Conservation (phyloP, 2,797 vertebrate genomes). For the Pipistrellus pipistrellus region DNA sequence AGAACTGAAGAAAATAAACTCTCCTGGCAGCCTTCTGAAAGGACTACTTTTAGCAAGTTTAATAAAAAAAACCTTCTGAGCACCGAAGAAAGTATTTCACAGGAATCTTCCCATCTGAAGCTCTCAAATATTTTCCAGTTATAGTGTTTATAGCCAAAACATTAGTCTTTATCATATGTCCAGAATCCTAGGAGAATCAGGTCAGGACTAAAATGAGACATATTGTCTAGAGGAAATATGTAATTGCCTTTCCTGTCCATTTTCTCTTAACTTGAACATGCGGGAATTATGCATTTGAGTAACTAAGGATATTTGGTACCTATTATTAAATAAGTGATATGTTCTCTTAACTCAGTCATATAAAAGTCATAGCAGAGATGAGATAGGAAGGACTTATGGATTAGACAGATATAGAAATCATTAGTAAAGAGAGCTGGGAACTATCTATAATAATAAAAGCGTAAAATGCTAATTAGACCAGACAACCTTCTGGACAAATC, state of each 20-base stretch:
- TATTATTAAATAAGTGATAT: not conserved
- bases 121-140: conserved; percentile 28
- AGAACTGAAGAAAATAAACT: not conserved
- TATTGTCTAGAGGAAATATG: not conserved
- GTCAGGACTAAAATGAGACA: not conserved
- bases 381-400: not conserved
- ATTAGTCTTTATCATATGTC: not conserved
- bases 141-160: not conserved
- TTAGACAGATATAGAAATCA: not conserved
- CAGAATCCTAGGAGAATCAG: not conserved
- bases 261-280: not conserved
- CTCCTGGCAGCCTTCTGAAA: conserved; percentile 1
- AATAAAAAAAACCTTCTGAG: conserved; percentile 30
- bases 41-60: conserved; percentile 33
- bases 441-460: no score
- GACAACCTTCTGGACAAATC: no score
- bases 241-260: not conserved
- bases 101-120: not conserved
- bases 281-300: not conserved
- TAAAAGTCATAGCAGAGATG: not conserved
- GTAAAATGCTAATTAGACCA: no score
- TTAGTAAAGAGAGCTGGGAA: not conserved
- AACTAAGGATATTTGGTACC: not conserved
- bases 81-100: not conserved
- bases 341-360: not conserved